Base-by-base conservation (phyloP, 2,797 vertebrate species). In the Melanotaenia pygmaea region DNA sequence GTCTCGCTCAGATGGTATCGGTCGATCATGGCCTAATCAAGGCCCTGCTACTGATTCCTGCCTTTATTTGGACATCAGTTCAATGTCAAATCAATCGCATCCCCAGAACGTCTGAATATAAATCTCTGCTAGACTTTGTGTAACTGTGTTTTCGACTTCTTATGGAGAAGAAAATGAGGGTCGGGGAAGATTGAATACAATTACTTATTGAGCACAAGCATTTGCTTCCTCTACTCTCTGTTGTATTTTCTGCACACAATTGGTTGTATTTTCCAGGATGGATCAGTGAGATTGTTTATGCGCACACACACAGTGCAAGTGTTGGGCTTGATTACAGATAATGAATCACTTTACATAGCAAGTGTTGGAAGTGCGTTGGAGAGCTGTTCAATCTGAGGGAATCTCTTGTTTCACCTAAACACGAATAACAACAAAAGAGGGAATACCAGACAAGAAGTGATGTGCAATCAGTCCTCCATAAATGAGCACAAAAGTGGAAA, bases 341-440 rank as follows among this genome's bases (percentile, higher is more conserved):
- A 86, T 87, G 86, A 86, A 88, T 86, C 73, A 47, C 81, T 84
- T 78, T 64, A 71, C 76, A 82, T 64, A 43, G 73, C 51, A 12
- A 70, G 81, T 26, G 56, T 60, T 24, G 53, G 62, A 57, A 71
- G 74, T 34, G 50, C 74, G 38, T 59, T 5, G 59, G 72, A 67
- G 74, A 77, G 70, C 50, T 35, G 47, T 80, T 86, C 83, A 78
- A 64, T 78, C 60, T 4, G 1, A 71, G 63, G 61, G 66, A 82
- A 82, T 67, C 72, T 80, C 84, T 86, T 71, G 80, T 90, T 85
- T 88, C 68, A 45, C 61, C 70, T 79, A 50, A 84, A 87, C 64
- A 28, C 28, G 68, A 70, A 66, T 72, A 59, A 65, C 60, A 38
- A 32, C 50, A 50, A 47, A 58, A 66, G 43, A 34, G 37, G 62